phyloP scores from a whole-genome alignment of 2,888 invertebrate genomes.

The Metalampra italica region DNA sequence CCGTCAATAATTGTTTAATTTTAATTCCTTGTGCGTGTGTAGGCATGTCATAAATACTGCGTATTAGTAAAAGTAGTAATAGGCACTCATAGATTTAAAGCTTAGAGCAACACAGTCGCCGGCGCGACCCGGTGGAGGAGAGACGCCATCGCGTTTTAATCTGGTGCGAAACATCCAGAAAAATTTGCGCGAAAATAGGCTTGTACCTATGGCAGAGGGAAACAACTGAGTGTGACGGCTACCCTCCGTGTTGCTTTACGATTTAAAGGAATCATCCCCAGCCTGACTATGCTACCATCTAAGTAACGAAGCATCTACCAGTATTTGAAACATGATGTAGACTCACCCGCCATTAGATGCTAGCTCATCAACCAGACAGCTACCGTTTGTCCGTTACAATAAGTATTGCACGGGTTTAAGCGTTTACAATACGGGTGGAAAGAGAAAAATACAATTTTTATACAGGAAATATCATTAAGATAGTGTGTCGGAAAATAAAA shows the following conservation, averaged over 20 bases:
- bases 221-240: too few species aligned
- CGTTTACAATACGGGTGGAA: slow-evolving; percentile 69
- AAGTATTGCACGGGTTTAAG: slow-evolving; percentile 68
- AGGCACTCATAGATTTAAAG: too few species aligned
- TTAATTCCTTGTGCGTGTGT: neutral
- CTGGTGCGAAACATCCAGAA: too few species aligned
- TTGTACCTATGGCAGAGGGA: too few species aligned
- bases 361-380: slow-evolving; percentile 93
- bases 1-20: too few species aligned
- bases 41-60: slow-evolving; percentile 6
- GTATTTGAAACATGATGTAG: slow-evolving; percentile 35
- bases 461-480: slow-evolving; percentile 54
- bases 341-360: slow-evolving; percentile 87
- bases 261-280: neutral
- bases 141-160: too few species aligned
- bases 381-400: slow-evolving; percentile 68
- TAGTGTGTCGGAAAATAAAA: slow-evolving; percentile 40
- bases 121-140: too few species aligned
- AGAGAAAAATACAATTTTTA: slow-evolving; percentile 62
- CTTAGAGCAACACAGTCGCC: too few species aligned
- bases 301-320: slow-evolving; percentile 59
- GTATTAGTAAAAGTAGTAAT: neutral
- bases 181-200: too few species aligned
- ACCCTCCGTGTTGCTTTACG: too few species aligned
- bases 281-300: slow-evolving; percentile 37